A percentile compares a stretch with the other conserved stretches of the same genome.
Evolutionary conservation across 2,797 vertebrate genomes (phyloP).

Genomic region (Chromobotia macracanthus): DNA sequence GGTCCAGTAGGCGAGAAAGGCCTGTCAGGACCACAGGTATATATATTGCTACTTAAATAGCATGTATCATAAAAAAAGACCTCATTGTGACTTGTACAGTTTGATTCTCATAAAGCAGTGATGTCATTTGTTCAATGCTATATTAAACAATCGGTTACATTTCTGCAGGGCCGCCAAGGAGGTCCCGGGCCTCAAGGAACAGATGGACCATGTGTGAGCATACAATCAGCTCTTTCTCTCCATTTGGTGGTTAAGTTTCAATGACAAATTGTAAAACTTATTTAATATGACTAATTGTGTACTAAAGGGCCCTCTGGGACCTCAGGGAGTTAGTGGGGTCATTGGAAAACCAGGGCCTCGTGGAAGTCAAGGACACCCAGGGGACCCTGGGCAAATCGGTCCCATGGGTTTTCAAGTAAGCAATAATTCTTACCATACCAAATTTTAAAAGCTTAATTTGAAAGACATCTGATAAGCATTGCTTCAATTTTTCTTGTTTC

Average conservation of each 20-base stretch:
- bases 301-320: slow-evolving; percentile 79
- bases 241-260: not conserved
- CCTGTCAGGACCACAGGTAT: slow-evolving; percentile 80
- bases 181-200: slow-evolving; percentile 81
- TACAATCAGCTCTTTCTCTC: slow-evolving; percentile 23
- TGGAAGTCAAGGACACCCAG: slow-evolving; percentile 78
- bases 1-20: slow-evolving; percentile 81
- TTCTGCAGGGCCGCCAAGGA: slow-evolving; percentile 80
- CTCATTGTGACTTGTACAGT: not conserved
- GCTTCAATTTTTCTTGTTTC: slow-evolving; percentile 32
- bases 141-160: not conserved
- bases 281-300: slow-evolving; percentile 2
- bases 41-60: slow-evolving; percentile 36
- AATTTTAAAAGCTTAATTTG: no score
- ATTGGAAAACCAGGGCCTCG: slow-evolving; percentile 78
- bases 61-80: not conserved
- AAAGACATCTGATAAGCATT: not conserved
- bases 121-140: not conserved
- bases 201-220: slow-evolving; percentile 78
- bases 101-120: slow-evolving; percentile 9
- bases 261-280: not conserved
- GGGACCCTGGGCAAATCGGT: slow-evolving; percentile 74
- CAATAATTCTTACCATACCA: slow-evolving; percentile 47
- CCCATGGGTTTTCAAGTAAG: slow-evolving; percentile 82
- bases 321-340: slow-evolving; percentile 71